phyloP scores from a whole-genome alignment of 1,140 invertebrate genomes.

The Caenorhabditis tropicalis region DNA sequence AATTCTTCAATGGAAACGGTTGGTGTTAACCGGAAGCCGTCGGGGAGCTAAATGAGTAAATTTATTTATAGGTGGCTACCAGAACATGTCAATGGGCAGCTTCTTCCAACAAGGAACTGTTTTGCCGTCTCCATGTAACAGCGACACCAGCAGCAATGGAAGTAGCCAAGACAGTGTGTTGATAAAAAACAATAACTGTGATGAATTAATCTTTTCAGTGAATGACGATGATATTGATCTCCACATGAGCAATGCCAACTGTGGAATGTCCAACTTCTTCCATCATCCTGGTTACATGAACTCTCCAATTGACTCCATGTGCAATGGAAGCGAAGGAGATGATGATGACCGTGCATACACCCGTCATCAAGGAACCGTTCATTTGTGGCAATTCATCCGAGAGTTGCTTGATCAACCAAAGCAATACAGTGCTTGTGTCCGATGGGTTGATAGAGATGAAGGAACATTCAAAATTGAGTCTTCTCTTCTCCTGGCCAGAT shows the following conservation, averaged over 20 bases:
- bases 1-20: conserved; percentile 40
- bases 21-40: conserved; percentile 15
- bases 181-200: background rate
- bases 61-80: conserved; percentile 26
- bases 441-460: conserved; percentile 90
- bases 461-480: conserved; percentile 99
- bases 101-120: conserved; percentile 44
- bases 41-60: background rate
- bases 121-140: conserved; percentile 49
- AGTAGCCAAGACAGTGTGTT: conserved; percentile 52
- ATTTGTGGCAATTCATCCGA: conserved; percentile 98
- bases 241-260: conserved; percentile 9
- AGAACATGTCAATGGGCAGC: conserved; percentile 25
- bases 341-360: conserved; percentile 49
- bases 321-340: conserved; percentile 27
- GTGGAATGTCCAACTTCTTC: conserved; percentile 4
- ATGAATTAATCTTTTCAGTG: background rate
- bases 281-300: conserved; percentile 47
- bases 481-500: conserved; percentile 88
- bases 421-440: conserved; percentile 87
- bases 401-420: conserved; percentile 88
- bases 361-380: conserved; percentile 78
- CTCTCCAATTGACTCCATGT: conserved; percentile 12
- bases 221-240: conserved; percentile 24
- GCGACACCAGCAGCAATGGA: conserved; percentile 51